These are phyloP conservation scores for Hymenopus coronatus DNA, from an alignment of 2,888 invertebrate species.

Conservation along the genomic window DNA sequence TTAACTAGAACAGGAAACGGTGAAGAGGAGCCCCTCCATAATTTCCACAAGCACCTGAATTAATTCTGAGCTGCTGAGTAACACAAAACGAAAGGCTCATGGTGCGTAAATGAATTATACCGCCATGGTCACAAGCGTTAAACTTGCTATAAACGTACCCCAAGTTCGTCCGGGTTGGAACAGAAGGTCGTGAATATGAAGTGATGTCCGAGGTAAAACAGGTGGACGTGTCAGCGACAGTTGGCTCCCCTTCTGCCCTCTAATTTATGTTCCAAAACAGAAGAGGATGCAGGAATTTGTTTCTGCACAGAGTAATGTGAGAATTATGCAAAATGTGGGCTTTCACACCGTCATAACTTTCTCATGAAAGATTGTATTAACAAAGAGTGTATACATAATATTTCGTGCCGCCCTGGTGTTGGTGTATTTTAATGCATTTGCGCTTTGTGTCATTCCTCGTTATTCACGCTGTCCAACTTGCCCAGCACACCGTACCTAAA, in stretches of 20 bases:
- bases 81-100: not conserved
- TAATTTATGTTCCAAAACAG: not conserved
- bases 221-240: not conserved
- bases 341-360: not conserved
- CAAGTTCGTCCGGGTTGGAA: not conserved
- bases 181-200: not conserved
- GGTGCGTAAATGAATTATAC: not conserved
- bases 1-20: not conserved
- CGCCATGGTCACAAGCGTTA: not conserved
- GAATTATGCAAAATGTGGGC: not conserved
- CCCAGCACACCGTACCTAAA: not conserved
- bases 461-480: too few relatives aligned
- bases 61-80: not conserved
- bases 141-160: not conserved
- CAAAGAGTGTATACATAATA: not conserved
- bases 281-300: not conserved
- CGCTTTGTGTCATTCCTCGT: not conserved
- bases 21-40: too few relatives aligned
- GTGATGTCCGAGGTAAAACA: not conserved
- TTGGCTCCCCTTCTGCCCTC: not conserved
- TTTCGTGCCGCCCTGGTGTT: not conserved
- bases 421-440: not conserved
- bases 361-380: not conserved
- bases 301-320: not conserved
- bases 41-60: not conserved